A percentile compares a stretch with the other conserved stretches of the same genome.
Conservation (phyloP, 2,888 invertebrate genomes). For the Elegia similella region DNA sequence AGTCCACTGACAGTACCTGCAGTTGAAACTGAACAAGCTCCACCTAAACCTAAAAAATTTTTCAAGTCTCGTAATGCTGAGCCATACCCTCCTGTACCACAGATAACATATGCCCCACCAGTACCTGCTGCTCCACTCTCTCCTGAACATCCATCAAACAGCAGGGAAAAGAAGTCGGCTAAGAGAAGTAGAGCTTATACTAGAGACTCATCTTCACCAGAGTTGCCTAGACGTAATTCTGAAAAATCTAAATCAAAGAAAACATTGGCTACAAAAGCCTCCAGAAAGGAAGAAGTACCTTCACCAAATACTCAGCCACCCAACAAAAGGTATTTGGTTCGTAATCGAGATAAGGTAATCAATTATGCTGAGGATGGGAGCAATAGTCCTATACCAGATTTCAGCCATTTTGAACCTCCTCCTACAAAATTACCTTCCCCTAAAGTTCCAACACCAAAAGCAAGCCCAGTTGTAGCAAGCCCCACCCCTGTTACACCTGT, state of each 20-base stretch:
- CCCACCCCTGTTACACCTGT: conserved; percentile 41
- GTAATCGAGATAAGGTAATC: conserved; percentile 82
- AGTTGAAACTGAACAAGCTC: conserved; percentile 74
- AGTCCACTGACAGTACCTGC: conserved; percentile 79
- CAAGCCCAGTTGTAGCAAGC: conserved; percentile 65
- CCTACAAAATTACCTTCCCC: conserved; percentile 45
- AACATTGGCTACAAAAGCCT: conserved; percentile 66
- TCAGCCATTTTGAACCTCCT: conserved; percentile 59
- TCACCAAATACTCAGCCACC: conserved; percentile 70
- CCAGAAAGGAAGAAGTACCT: conserved; percentile 66
- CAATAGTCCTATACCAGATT: conserved; percentile 76
- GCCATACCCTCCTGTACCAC: conserved; percentile 78
- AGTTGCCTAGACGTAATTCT: conserved; percentile 67
- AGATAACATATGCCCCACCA: conserved; percentile 76
- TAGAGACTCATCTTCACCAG: conserved; percentile 74
- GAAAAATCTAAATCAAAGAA: conserved; percentile 69
- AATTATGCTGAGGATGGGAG: conserved; percentile 84
- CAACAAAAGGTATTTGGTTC: conserved; percentile 74
- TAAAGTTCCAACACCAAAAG: conserved; percentile 69
- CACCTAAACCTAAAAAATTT: conserved; percentile 92
- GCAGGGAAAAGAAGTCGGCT: conserved; percentile 63
- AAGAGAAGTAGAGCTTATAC: conserved; percentile 64
- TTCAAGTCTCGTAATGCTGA: conserved; percentile 92
- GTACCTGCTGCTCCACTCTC: conserved; percentile 69
- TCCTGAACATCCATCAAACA: conserved; percentile 67